Base-by-base conservation (phyloP, 2,797 vertebrate genomes). In the Synanceia verrucosa region DNA sequence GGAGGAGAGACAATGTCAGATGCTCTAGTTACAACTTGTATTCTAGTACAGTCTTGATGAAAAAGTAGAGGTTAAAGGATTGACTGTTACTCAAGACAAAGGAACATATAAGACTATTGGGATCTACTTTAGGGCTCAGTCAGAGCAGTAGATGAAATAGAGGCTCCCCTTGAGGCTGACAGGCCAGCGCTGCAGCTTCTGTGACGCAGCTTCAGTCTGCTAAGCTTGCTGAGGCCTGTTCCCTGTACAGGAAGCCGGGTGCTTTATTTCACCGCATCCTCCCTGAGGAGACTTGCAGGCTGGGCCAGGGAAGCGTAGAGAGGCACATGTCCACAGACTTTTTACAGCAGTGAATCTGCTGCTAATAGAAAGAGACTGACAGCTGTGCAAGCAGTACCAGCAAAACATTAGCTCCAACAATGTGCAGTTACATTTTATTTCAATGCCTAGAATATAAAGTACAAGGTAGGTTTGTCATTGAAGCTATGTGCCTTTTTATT, bases 161-260 rank as follows among this genome's bases (percentile, higher is more conserved):
- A 91, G 65, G 72, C 81, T 85, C 68, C 79, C 85, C 75, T 71
- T 72, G 74, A 75, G 86, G 75, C 62, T 69, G 48, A 80, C 26
- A 67, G 56, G 65, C 68, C 76, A 66, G 66, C 23, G 47, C 81
- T 79, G 86, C 86, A 89, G 89, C 85, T 80, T 81, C 59, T 90
- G 87, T 93, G 93, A 93, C 90, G 88, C 88, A 91, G 91, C 88
- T 90, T 79, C 50, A 64, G 69, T 79, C 70, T 73, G 85, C 68
- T 80, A 75, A 44, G 73, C 58, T 62, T 65, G 67, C 76, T 87
- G 85, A 44, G 83, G 90, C 88, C 91, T 88, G 55, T 53, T 79
- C 55, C 48, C 81, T 21, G 33, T 57, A 80, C 28, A 12, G 58
- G 62, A 63, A 81, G 67, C 72, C 39, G 13, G 60, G 24, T 21